Percentiles rank a stretch among this genome's conserved stretches.
phyloP scores from a whole-genome alignment of 1,140 invertebrate genomes.

The Batillaria attramentaria region DNA sequence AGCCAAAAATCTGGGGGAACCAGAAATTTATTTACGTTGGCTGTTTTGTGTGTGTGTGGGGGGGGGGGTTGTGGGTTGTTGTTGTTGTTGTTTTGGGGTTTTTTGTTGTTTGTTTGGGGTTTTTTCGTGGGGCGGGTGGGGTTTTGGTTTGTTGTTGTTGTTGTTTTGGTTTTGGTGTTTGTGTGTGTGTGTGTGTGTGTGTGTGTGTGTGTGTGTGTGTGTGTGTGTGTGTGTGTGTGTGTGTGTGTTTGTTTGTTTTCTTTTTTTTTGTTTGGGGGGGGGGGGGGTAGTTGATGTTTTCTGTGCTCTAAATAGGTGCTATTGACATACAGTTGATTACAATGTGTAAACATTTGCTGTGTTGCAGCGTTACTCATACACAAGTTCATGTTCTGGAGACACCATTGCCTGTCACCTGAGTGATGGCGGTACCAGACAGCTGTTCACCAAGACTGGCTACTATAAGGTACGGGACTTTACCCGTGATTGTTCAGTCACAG shows the following conservation, averaged over 20 bases:
- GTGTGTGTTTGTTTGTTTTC: neutral
- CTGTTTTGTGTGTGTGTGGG: neutral
- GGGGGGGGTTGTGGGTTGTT: neutral
- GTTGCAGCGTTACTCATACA: constrained; percentile 56
- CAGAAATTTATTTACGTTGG: neutral
- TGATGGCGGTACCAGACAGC: constrained; percentile 81
- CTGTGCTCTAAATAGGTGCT: neutral
- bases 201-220: constrained; percentile 10
- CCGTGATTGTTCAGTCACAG: too few species aligned
- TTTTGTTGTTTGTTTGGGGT: neutral
- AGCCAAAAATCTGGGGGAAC: too few species aligned
- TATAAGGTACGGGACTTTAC: constrained; percentile 87
- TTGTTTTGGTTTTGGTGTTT: too few species aligned
- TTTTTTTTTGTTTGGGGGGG: neutral
- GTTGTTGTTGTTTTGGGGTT: neutral
- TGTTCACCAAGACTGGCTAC: constrained; percentile 88
- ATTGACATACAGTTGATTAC: too few species aligned
- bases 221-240: neutral
- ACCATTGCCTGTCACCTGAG: constrained; percentile 79
- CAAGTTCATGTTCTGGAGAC: constrained; percentile 77
- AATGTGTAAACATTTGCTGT: neutral
- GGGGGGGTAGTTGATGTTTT: neutral
- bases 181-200: neutral
- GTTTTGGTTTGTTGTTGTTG: too few species aligned
- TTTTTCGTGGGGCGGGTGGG: neutral